Evolutionary conservation across 2,113 vertebrate species (phyloP), one percentile per base, ranked within the genome.

Genomic region (Mustela nigripes): DNA sequence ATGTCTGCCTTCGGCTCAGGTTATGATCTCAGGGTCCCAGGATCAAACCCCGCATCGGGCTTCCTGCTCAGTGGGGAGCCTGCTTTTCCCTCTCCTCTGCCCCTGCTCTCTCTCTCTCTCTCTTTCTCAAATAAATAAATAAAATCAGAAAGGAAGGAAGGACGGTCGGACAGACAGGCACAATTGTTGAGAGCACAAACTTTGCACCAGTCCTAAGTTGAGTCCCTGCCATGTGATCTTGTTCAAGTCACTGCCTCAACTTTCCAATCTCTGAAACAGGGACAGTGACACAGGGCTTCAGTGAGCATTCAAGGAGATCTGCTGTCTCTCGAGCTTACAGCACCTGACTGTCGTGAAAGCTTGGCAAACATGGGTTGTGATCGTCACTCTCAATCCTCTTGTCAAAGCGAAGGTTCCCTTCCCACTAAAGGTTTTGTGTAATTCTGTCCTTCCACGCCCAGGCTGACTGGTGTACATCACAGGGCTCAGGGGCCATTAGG

Each of bases 291-390:
- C 4, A 14, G 62, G 58, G 31, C 16, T 45, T 45, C 21, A 7
- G 65, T 5, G 48, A 79, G 19, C 7, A 0, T 10, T 60, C 45
- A 14, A 0, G 5, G 69, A 33, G n/a, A 24, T 36, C 0, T 0
- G 1, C 3, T 50, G 21, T 31, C 71, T 24, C 0, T 11, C 11
- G 58, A 9, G 65, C 67, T 39, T 33, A 12, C 11, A 36, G 31
- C 26, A 8, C 16, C 79, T 18, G 15, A 12, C 73, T 21, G 11
- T 18, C 8, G 8, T 22, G 31, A 71, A 24, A 69, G 11, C 39
- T 33, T 56, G 58, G 36, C 14, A 42, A 92, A 62, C 18, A 9
- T 0, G 3, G 28, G 26, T 11, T 39, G 5, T 63, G 58, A 42
- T 10, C 10, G 22, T 63, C 19, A 7, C 56, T 62, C 89, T 76